A percentile compares a stretch with the other conserved stretches of the same genome.
These are phyloP conservation scores for Tamias sibiricus DNA, from an alignment of 2,113 vertebrate species.

Conservation along the genomic window DNA sequence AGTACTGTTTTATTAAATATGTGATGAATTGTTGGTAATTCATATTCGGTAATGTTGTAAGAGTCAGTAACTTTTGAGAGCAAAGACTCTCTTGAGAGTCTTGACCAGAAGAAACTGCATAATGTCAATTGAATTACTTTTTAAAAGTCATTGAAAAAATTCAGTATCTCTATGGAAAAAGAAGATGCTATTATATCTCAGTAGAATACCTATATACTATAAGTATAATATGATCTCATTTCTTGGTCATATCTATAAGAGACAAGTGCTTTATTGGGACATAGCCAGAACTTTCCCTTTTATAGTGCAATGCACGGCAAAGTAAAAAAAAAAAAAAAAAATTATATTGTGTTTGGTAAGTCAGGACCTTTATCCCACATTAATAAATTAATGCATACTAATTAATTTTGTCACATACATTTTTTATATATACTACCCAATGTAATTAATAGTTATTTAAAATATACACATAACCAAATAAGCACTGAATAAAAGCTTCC, in stretches of 20 bases:
- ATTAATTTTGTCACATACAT: background rate
- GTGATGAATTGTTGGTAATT: conserved; percentile 57
- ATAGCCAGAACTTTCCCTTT: conserved; percentile 12
- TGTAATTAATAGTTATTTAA: background rate
- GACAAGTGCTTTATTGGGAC: conserved; percentile 3
- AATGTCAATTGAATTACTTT: conserved; percentile 51
- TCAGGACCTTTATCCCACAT: background rate
- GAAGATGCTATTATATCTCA: background rate
- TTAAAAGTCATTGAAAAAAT: conserved; percentile 55
- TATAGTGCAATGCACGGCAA: background rate
- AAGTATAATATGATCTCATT: conserved; percentile 23
- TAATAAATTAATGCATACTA: conserved; percentile 3
- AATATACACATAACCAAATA: background rate
- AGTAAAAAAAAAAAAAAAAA: background rate
- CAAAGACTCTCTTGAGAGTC: conserved; percentile 24
- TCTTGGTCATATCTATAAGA: background rate
- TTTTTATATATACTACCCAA: background rate
- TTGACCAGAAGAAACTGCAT: background rate
- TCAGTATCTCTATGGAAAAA: background rate
- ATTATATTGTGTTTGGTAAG: background rate
- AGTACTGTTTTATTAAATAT: conserved; percentile 54
- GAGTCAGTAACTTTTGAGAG: conserved; percentile 6
- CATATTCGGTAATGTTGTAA: background rate
- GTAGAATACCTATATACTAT: background rate
- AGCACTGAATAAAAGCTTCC: background rate